Conservation (phyloP, 2,888 invertebrate species). For the Maniola hyperantus region DNA sequence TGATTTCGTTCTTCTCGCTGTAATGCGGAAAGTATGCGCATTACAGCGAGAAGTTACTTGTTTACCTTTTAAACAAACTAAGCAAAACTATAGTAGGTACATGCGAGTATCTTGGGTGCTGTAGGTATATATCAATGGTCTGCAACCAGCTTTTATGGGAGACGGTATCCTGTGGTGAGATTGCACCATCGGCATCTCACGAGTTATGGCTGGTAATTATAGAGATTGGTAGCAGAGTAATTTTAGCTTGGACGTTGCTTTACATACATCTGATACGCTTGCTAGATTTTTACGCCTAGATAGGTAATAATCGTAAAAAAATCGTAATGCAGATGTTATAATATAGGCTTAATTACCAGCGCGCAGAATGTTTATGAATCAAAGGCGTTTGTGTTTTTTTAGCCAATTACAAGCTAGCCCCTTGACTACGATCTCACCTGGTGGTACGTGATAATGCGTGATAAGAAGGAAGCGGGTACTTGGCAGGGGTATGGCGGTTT, state of each 20-base stretch:
- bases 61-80: too few relatives aligned
- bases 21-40: too few relatives aligned
- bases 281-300: slow-evolving; percentile 17
- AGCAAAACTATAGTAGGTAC: neutral
- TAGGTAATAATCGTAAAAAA: slow-evolving; percentile 3
- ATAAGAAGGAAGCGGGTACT: neutral
- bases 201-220: slow-evolving; percentile 39
- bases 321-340: neutral
- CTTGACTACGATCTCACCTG: too few relatives aligned
- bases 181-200: slow-evolving; percentile 32
- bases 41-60: too few relatives aligned
- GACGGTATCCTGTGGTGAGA: slow-evolving; percentile 36
- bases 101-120: neutral
- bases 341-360: too few relatives aligned
- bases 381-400: too few relatives aligned
- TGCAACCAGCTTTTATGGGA: slow-evolving; percentile 34
- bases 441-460: neutral
- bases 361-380: too few relatives aligned
- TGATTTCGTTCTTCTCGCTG: too few relatives aligned
- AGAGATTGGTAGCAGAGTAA: slow-evolving; percentile 24
- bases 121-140: slow-evolving; percentile 6
- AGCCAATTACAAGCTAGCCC: too few relatives aligned
- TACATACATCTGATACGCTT: slow-evolving; percentile 20
- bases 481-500: too few relatives aligned
- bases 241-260: slow-evolving; percentile 20